Conservation (phyloP, 2,888 invertebrate species). For the Drosophila mimica region DNA sequence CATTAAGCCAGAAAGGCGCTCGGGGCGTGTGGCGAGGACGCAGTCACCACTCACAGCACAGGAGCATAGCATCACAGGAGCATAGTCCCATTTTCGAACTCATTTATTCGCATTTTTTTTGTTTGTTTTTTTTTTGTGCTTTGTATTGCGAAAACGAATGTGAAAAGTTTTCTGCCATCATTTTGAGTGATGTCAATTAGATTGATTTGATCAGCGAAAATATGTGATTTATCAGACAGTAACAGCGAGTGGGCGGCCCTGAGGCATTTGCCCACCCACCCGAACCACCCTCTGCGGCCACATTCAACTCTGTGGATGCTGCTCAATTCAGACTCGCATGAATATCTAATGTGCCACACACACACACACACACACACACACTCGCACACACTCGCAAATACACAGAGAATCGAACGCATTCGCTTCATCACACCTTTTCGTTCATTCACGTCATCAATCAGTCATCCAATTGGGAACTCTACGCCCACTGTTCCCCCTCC, state of each 20-base stretch:
- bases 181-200: slow-evolving; percentile 85
- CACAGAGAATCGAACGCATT: slow-evolving; percentile 38
- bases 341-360: slow-evolving; percentile 74
- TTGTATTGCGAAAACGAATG: slow-evolving; percentile 64
- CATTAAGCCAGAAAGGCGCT: slow-evolving; percentile 70
- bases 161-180: slow-evolving; percentile 82
- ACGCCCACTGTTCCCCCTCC: slow-evolving; percentile 24
- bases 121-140: not conserved
- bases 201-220: slow-evolving; percentile 85
- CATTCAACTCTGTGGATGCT: slow-evolving; percentile 12
- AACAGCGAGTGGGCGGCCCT: slow-evolving; percentile 72
- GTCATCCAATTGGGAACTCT: slow-evolving; percentile 71
- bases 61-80: slow-evolving; percentile 1
- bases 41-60: not conserved
- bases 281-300: slow-evolving; percentile 2
- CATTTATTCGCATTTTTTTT: slow-evolving; percentile 77
- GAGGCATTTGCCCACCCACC: slow-evolving; percentile 41
- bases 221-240: slow-evolving; percentile 84
- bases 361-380: slow-evolving; percentile 1
- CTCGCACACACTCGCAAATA: not conserved
- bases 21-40: slow-evolving; percentile 26
- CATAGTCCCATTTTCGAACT: slow-evolving; percentile 66
- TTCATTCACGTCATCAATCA: slow-evolving; percentile 77
- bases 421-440: slow-evolving; percentile 61
- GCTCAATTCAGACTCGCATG: slow-evolving; percentile 67